A percentile compares a stretch with the other conserved stretches of the same genome.
Conservation (phyloP, 2,113 vertebrate species). For the Pelmatolapia mariae region DNA sequence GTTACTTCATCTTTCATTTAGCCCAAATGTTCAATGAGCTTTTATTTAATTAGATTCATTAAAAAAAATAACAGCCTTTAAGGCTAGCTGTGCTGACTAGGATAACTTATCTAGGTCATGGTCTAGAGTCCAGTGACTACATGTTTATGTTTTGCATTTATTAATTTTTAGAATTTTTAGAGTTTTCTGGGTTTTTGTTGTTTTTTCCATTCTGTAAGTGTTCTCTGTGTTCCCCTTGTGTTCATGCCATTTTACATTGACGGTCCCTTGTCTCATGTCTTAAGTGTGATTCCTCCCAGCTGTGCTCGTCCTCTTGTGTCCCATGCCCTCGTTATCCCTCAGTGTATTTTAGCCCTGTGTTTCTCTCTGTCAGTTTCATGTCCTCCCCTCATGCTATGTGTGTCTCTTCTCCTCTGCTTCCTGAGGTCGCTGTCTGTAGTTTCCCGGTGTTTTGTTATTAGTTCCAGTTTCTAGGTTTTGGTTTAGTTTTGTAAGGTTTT, state of each 20-base stretch:
- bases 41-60: neutral
- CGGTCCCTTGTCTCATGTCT: neutral
- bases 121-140: neutral
- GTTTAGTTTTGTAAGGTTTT: neutral
- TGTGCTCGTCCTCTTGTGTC: neutral
- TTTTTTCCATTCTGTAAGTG: neutral
- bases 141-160: neutral
- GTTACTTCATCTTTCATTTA: neutral
- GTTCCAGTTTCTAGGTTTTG: neutral
- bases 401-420: neutral
- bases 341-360: neutral
- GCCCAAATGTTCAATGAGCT: neutral
- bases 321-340: neutral
- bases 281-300: neutral
- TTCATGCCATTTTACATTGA: neutral
- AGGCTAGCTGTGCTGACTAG: neutral
- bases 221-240: neutral
- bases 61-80: neutral
- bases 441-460: neutral
- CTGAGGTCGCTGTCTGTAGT: neutral
- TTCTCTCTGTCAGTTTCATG: neutral
- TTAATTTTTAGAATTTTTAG: neutral
- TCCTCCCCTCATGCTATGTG: neutral
- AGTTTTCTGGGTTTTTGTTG: neutral
- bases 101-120: neutral